Percentiles rank a stretch among this genome's conserved stretches.
Conservation (phyloP, 2,888 invertebrate genomes). For the Apotomis turbidana region DNA sequence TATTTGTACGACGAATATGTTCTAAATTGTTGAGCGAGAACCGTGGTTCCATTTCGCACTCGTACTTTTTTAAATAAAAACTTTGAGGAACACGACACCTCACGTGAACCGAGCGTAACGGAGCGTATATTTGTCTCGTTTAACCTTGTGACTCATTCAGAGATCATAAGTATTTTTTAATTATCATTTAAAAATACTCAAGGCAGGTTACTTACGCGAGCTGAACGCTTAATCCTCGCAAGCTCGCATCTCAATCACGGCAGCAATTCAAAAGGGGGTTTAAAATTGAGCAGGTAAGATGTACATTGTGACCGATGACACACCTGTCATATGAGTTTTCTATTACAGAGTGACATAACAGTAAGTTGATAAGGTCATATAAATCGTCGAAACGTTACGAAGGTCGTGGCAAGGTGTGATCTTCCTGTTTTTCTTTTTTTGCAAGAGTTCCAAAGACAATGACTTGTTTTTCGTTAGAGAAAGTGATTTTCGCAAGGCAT, state of each 20-base stretch:
- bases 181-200: slow-evolving; percentile 23
- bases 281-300: neutral
- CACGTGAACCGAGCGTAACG: neutral
- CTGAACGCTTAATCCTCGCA: neutral
- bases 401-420: slow-evolving; percentile 49
- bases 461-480: slow-evolving; percentile 27
- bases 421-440: slow-evolving; percentile 32
- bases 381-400: slow-evolving; percentile 44
- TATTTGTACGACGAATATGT: no score
- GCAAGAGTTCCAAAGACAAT: slow-evolving; percentile 29
- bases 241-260: slow-evolving; percentile 9
- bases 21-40: no score
- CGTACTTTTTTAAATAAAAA: neutral
- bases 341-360: slow-evolving; percentile 30
- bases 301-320: neutral
- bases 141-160: slow-evolving; percentile 25
- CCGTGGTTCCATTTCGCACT: neutral
- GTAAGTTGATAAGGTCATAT: slow-evolving; percentile 23
- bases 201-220: slow-evolving; percentile 13
- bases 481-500: slow-evolving; percentile 34
- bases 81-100: no score
- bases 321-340: neutral
- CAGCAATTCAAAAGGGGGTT: slow-evolving; percentile 2
- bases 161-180: slow-evolving; percentile 16
- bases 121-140: neutral